A percentile compares a stretch with the other conserved stretches of the same genome.
These are phyloP conservation scores for Chionoecetes opilio DNA, from an alignment of 1,140 invertebrate genomes.

Conservation along the genomic window DNA sequence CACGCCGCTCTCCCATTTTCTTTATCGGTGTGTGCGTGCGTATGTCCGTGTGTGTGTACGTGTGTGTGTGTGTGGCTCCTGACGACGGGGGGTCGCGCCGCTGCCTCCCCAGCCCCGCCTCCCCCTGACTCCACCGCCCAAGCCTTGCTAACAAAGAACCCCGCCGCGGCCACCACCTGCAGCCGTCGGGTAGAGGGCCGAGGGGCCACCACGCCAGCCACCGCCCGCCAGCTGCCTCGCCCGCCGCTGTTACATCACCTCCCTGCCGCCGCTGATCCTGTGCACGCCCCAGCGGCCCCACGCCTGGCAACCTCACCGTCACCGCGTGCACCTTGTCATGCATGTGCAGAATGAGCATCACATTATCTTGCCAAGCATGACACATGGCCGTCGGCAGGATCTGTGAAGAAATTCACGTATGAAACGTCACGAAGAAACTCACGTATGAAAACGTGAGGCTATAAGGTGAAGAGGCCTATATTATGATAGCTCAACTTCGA, in stretches of 20 bases:
- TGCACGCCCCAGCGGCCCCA: not conserved
- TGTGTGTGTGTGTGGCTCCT: constrained; percentile 60
- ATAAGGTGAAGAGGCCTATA: no score
- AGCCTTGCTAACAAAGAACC: constrained; percentile 71
- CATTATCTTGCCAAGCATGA: no score
- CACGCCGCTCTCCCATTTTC: constrained; percentile 51
- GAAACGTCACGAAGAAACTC: no score
- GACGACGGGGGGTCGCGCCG: constrained; percentile 75
- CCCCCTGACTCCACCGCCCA: constrained; percentile 24
- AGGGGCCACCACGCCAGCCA: not conserved
- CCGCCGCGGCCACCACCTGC: constrained; percentile 75
- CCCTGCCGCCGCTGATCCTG: not conserved
- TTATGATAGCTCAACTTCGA: no score
- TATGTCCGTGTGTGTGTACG: constrained; percentile 31
- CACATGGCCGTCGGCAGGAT: no score
- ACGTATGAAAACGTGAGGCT: no score
- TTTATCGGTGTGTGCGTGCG: constrained; percentile 42
- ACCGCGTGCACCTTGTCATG: no score
- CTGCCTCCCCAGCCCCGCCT: constrained; percentile 29
- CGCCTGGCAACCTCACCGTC: no score
- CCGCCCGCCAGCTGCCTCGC: not conserved
- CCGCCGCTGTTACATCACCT: not conserved
- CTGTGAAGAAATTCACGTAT: no score
- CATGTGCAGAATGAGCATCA: no score
- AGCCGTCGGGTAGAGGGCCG: constrained; percentile 45